Evolutionary conservation across 2,888 invertebrate genomes (phyloP), one percentile per base, ranked within the genome.

Genomic region (Tupiocoris notatus): DNA sequence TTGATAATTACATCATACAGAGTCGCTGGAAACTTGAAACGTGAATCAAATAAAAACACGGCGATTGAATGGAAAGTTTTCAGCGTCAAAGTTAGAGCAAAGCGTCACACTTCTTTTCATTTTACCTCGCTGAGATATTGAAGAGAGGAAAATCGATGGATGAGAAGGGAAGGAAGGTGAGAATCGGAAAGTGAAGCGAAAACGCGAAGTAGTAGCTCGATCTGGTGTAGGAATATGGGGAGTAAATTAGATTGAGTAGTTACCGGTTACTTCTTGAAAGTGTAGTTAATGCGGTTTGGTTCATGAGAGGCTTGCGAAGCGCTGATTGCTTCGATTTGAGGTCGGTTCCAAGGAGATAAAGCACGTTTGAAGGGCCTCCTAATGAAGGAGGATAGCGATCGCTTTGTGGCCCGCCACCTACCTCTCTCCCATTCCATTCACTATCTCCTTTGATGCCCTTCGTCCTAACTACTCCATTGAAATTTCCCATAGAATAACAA

Each of bases 251-350:
- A 73, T 73, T 73, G 62, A 63, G 62, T 73, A 73, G 73, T 63
- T 73, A 73, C 73, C 73, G 73, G 73, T 73, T 73, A 73, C 73
- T 73, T 73, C 73, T 63, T 73, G 73, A 73, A 73, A 63, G 23
- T 59, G 70, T 59, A 70, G 73, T 73, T 73, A 73, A 73, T 64
- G 73, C 54, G 73, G 73, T 62, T 73, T 73, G 24, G 70, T 59
- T n/a, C 58, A 61, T 70, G 70, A 63, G 54, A 62, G 54, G 39
- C 59, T 71, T 18, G 71, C 59, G 62, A 71, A 59, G 58, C 73
- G 54, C 64, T 73, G 73, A 73, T 73, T 73, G 73, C 63, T 64
- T 63, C 62, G 73, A 73, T 73, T 73, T 73, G 73, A 64, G 73
- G 73, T 73, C 73, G 70, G 70, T 70, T 70, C 58, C 58, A 59